These are phyloP conservation scores for Brachyhypopomus gauderio DNA, from an alignment of 2,113 vertebrate genomes.

Conservation along the genomic window DNA sequence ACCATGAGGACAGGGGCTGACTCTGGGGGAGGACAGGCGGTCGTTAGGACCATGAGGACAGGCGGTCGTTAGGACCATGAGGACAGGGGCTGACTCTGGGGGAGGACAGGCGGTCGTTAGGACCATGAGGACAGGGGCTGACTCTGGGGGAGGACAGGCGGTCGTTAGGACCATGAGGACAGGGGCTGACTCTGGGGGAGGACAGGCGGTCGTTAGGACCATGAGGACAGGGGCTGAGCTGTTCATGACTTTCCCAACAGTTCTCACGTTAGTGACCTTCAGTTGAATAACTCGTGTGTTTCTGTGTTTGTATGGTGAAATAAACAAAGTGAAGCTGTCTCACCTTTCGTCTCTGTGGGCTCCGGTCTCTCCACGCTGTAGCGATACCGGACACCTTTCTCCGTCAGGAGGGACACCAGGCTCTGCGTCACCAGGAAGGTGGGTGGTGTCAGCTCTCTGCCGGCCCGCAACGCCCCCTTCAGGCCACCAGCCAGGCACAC, in stretches of 20 bases:
- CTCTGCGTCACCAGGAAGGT: conserved; percentile 80
- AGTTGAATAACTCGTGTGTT: too few relatives aligned
- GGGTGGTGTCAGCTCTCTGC: conserved; percentile 62
- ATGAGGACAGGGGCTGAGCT: too few relatives aligned
- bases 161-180: too few relatives aligned
- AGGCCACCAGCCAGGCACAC: conserved; percentile 57
- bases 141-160: conserved; percentile 61
- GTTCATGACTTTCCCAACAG: too few relatives aligned
- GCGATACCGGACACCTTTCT: conserved; percentile 69
- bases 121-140: too few relatives aligned
- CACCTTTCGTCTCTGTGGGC: conserved; percentile 66
- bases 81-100: conserved; percentile 63
- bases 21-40: too few relatives aligned
- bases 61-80: too few relatives aligned
- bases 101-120: conserved; percentile 34
- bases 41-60: too few relatives aligned
- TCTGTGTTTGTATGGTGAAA: neutral
- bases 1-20: too few relatives aligned
- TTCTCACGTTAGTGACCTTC: too few relatives aligned
- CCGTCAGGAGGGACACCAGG: conserved; percentile 77
- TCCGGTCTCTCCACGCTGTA: conserved; percentile 64
- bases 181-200: conserved; percentile 65
- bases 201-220: neutral
- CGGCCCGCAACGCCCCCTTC: conserved; percentile 59
- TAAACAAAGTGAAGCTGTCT: neutral